Conservation (phyloP, 2,888 invertebrate species). For the Machimus atricapillus region DNA sequence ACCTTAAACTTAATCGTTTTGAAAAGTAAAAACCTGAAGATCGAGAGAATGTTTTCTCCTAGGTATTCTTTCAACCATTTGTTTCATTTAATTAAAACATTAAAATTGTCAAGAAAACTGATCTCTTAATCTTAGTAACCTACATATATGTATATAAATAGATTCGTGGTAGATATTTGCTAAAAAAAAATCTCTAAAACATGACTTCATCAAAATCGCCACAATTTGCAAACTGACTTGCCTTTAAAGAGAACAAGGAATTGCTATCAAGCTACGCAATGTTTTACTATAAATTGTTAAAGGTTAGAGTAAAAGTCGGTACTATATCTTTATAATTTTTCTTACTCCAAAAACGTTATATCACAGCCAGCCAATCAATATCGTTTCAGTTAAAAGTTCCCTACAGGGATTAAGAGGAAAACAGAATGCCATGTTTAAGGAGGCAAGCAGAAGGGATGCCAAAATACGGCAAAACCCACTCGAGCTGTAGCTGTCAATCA, state of each 20-base stretch:
- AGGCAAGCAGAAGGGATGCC: neutral
- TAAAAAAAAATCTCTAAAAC: too few relatives aligned
- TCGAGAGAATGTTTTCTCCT: too few relatives aligned
- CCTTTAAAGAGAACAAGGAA: neutral
- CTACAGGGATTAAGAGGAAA: neutral
- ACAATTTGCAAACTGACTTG: too few relatives aligned
- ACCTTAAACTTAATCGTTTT: too few relatives aligned
- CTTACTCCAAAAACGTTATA: neutral
- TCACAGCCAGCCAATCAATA: conserved; percentile 10
- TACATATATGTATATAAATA: too few relatives aligned
- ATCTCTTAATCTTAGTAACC: too few relatives aligned
- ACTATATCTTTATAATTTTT: neutral
- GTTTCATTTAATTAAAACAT: too few relatives aligned
- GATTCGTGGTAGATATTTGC: too few relatives aligned
- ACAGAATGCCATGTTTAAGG: conserved; percentile 12
- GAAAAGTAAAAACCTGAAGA: too few relatives aligned
- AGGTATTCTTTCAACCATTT: too few relatives aligned
- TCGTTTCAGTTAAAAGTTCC: conserved; percentile 5
- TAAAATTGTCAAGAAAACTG: too few relatives aligned
- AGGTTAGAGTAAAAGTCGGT: neutral
- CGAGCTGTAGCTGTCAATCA: conserved; percentile 37
- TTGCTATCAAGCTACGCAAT: neutral
- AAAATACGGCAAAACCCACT: conserved; percentile 24
- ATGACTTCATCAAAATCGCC: too few relatives aligned
- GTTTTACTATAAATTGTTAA: neutral